These are phyloP conservation scores for Cinclus cinclus DNA, from an alignment of 2,113 vertebrate genomes.

Conservation along the genomic window DNA sequence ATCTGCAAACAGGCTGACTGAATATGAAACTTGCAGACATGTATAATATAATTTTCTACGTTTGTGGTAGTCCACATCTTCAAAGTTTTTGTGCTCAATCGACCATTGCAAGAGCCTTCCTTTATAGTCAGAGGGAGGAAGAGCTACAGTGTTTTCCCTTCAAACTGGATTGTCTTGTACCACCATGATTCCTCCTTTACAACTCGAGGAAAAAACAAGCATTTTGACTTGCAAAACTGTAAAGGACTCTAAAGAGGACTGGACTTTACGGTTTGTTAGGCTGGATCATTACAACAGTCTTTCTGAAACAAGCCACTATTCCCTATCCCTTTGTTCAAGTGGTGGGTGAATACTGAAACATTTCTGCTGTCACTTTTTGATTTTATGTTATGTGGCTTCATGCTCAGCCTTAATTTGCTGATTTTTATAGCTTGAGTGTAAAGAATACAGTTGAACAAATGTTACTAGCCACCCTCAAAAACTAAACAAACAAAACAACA, in stretches of 20 bases:
- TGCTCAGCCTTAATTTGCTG: not conserved
- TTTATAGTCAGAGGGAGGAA: not conserved
- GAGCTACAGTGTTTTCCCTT: not conserved
- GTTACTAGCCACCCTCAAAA: not conserved
- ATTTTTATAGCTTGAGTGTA: conserved; percentile 40
- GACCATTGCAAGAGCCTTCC: not conserved
- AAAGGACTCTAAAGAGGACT: not conserved
- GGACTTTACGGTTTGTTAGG: not conserved
- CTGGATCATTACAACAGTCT: not conserved
- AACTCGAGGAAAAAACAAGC: not conserved
- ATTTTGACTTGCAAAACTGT: not conserved
- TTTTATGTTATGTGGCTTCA: conserved; percentile 10
- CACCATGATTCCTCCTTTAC: not conserved
- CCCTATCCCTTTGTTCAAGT: not conserved
- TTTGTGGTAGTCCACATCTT: not conserved
- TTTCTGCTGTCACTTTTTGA: conserved; percentile 11
- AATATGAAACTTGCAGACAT: not conserved
- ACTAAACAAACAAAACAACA: not conserved
- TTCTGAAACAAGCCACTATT: not conserved
- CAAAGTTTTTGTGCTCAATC: not conserved
- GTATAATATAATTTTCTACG: not conserved
- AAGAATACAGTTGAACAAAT: conserved; percentile 31
- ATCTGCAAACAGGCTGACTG: not conserved
- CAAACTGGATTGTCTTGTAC: not conserved
- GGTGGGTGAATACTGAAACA: not conserved